These are phyloP conservation scores for Neodon shergylaensis DNA, from an alignment of 2,113 vertebrate species.

Conservation along the genomic window DNA sequence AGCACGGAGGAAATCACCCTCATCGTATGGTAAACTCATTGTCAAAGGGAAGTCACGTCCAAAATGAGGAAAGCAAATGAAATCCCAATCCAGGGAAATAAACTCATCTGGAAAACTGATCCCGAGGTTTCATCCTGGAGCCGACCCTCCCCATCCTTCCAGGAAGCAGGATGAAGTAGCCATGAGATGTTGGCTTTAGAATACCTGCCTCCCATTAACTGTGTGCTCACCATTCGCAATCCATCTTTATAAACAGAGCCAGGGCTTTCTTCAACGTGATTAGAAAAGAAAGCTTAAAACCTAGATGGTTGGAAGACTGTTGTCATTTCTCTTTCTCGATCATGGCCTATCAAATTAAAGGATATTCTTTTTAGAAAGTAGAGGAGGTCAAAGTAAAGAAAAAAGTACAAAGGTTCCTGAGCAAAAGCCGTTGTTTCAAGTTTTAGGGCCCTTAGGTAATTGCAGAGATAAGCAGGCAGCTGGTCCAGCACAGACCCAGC, in stretches of 20 bases:
- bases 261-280: not conserved
- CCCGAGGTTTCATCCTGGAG: not conserved
- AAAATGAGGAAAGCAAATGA: conserved; percentile 24
- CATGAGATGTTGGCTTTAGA: not conserved
- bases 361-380: not conserved
- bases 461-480: not conserved
- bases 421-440: not conserved
- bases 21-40: conserved; percentile 24
- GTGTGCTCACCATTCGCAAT: no score
- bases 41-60: conserved; percentile 38
- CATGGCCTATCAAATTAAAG: not conserved
- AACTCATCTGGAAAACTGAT: conserved; percentile 8
- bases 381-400: not conserved
- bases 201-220: not conserved
- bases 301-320: not conserved
- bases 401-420: not conserved
- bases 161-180: conserved; percentile 13
- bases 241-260: not conserved
- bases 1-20: not conserved
- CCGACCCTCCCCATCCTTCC: not conserved
- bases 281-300: not conserved
- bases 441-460: not conserved
- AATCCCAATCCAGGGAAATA: not conserved
- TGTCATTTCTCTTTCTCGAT: not conserved
- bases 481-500: not conserved